Conservation (phyloP, 2,113 vertebrate genomes). For the Litocranius walleri region DNA sequence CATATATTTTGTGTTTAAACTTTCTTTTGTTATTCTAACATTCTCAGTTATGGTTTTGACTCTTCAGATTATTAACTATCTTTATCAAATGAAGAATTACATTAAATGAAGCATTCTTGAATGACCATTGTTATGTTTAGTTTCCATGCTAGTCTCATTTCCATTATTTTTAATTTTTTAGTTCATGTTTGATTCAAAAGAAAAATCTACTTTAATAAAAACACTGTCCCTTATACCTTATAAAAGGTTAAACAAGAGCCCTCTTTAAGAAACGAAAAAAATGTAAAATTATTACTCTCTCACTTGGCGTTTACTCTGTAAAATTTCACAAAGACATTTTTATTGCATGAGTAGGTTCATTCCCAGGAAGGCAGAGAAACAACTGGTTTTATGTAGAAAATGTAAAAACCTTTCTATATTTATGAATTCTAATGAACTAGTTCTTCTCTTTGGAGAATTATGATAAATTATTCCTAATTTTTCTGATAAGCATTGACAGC, state of each 20-base stretch:
- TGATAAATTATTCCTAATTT: conserved; percentile 17
- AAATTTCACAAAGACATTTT: not conserved
- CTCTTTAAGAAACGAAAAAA: not conserved
- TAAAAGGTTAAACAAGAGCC: not conserved
- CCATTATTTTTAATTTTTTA: not conserved
- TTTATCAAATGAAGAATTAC: not conserved
- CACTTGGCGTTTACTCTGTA: not conserved
- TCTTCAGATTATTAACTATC: not conserved
- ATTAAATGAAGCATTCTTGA: not conserved
- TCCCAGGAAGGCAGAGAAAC: not conserved
- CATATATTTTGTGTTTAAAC: not conserved
- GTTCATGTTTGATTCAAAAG: not conserved
- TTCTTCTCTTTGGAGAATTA: not conserved
- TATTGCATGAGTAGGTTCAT: not conserved
- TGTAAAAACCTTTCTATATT: conserved; percentile 8
- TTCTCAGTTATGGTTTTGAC: not conserved
- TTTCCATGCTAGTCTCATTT: not conserved
- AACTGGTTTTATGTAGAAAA: not conserved
- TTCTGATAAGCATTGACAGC: not conserved
- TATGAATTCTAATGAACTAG: not conserved
- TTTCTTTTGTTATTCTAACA: not conserved
- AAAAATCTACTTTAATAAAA: not conserved
- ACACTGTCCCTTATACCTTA: not conserved
- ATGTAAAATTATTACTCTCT: not conserved
- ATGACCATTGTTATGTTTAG: not conserved